These are phyloP conservation scores for Agraylea sexmaculata DNA, from an alignment of 1,140 invertebrate genomes.

Conservation along the genomic window DNA sequence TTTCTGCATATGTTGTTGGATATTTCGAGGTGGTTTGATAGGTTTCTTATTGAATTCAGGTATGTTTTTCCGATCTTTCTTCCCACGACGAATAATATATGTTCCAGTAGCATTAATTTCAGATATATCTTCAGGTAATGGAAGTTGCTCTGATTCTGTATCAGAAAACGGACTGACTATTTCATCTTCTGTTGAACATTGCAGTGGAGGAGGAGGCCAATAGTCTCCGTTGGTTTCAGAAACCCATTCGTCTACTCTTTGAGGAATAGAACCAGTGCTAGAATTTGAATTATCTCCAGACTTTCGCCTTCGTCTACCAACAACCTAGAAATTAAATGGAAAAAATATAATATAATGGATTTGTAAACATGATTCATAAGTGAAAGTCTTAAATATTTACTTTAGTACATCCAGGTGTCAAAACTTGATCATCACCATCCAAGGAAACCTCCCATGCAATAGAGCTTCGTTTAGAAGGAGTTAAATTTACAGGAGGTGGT, in stretches of 20 bases:
- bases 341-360: conserved; percentile 4
- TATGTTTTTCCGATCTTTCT: conserved; percentile 38
- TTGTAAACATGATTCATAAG: conserved; percentile 8
- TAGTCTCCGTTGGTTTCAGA: conserved; percentile 38
- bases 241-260: conserved; percentile 31
- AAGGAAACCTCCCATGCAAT: conserved; percentile 75
- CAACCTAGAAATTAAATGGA: conserved; percentile 45
- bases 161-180: conserved; percentile 56
- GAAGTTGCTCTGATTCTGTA: conserved; percentile 40
- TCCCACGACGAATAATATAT: conserved; percentile 57
- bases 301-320: conserved; percentile 45
- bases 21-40: conserved; percentile 17
- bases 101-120: conserved; percentile 54
- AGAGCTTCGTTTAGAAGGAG: conserved; percentile 57
- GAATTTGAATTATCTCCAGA: conserved; percentile 44
- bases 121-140: conserved; percentile 35
- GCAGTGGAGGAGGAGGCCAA: conserved; percentile 48
- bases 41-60: conserved; percentile 35
- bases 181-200: conserved; percentile 52
- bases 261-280: conserved; percentile 47
- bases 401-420: conserved; percentile 61
- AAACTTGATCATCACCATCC: conserved; percentile 51
- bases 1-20: conserved; percentile 19
- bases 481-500: conserved; percentile 39
- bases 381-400: conserved; percentile 34